Evolutionary conservation across 2,113 vertebrate species (phyloP).

Genomic region (Paradoxurus hermaphroditus): DNA sequence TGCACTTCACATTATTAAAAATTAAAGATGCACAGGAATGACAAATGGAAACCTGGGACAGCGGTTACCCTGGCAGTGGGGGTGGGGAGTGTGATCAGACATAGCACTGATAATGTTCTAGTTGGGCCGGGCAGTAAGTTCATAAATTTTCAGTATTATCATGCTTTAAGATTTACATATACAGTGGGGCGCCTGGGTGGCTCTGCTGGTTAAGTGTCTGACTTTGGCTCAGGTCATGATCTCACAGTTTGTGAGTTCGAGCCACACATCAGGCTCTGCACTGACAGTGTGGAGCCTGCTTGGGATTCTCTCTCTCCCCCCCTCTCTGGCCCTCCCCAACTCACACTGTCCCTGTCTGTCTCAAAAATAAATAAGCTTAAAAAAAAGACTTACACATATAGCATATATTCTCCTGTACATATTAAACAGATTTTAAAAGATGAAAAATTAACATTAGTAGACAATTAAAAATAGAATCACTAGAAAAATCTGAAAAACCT

Average conservation of each 20-base stretch:
- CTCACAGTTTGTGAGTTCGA: no score
- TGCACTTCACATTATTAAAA: neutral
- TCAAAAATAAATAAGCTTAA: no score
- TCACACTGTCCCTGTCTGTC: no score
- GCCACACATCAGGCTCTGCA: no score
- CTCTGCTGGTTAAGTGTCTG: no score
- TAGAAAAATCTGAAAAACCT: slow-evolving; percentile 28
- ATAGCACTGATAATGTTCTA: neutral
- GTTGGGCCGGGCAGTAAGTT: neutral
- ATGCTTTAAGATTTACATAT: neutral
- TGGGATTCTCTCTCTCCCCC: no score
- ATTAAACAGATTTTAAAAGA: slow-evolving; percentile 9
- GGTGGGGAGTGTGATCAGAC: neutral
- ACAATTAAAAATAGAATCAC: slow-evolving; percentile 7
- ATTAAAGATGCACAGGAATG: neutral
- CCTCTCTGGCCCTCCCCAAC: no score
- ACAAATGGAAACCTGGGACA: neutral
- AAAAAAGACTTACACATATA: neutral
- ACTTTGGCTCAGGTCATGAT: no score
- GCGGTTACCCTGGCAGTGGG: neutral
- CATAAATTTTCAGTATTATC: neutral
- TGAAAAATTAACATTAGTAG: slow-evolving; percentile 19
- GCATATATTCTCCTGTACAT: neutral
- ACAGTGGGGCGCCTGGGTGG: no score
- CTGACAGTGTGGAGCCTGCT: no score